Evolutionary conservation across 2,888 invertebrate species (phyloP).

Genomic region (Sepioteuthis lessoniana): DNA sequence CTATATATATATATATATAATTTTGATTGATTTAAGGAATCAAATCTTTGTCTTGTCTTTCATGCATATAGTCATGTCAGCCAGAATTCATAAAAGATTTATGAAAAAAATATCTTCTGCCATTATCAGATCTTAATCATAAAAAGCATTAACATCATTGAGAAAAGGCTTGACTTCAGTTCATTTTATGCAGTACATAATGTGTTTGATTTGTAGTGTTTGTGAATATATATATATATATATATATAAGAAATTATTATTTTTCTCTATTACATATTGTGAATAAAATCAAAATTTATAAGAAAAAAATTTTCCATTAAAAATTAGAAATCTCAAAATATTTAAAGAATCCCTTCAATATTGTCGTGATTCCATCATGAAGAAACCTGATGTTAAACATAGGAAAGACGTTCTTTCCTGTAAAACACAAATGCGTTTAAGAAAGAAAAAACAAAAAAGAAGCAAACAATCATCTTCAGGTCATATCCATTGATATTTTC

Average conservation of each 20-base stretch:
- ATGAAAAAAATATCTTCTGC: neutral
- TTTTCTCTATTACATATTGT: neutral
- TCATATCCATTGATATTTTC: constrained; percentile 4
- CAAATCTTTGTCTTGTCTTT: too few relatives aligned
- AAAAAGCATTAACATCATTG: neutral
- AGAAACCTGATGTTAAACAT: neutral
- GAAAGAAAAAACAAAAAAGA: too few relatives aligned
- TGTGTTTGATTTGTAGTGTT: neutral
- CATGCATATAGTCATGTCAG: too few relatives aligned
- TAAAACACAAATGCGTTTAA: neutral
- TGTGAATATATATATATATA: neutral
- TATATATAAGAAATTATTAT: neutral
- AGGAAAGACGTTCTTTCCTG: neutral
- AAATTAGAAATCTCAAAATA: neutral
- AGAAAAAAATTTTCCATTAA: neutral
- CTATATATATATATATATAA: too few relatives aligned
- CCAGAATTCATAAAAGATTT: neutral
- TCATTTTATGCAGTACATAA: neutral
- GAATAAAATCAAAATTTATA: neutral
- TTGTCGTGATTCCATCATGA: neutral
- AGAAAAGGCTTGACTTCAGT: neutral
- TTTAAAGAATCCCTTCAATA: neutral
- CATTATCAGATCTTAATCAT: neutral
- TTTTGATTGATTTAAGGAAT: too few relatives aligned
- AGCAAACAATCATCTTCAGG: neutral